Conservation (phyloP, 2,888 invertebrate species). For the Melanargia galathea region DNA sequence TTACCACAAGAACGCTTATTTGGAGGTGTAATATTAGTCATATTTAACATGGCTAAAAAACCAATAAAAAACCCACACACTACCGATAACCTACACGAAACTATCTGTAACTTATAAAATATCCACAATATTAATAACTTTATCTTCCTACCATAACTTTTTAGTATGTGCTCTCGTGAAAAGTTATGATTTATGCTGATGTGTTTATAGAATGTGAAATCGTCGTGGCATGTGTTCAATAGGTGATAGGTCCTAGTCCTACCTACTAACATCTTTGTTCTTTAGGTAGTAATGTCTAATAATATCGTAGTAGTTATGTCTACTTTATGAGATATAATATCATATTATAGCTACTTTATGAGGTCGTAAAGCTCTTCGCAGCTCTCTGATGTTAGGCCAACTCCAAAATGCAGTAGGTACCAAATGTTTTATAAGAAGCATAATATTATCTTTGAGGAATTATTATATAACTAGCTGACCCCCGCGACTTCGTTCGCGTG, state of each 20-base stretch:
- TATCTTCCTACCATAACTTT: background rate
- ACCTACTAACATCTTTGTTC: background rate
- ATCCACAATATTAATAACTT: slow-evolving; percentile 10
- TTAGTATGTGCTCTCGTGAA: background rate
- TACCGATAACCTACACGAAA: background rate
- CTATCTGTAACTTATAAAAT: background rate
- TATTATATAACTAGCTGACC: too few relatives aligned
- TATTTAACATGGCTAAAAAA: too few relatives aligned
- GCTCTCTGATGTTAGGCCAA: slow-evolving; percentile 34
- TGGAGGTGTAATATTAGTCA: too few relatives aligned
- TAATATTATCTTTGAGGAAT: too few relatives aligned
- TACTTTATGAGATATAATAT: slow-evolving; percentile 8
- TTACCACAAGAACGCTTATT: too few relatives aligned
- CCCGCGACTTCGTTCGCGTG: too few relatives aligned
- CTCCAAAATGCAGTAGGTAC: slow-evolving; percentile 10
- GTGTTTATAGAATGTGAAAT: background rate
- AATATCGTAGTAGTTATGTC: background rate
- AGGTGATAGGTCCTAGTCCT: background rate
- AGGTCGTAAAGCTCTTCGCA: slow-evolving; percentile 26
- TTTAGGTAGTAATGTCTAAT: background rate
- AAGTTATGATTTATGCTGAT: slow-evolving; percentile 4
- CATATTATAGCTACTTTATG: slow-evolving; percentile 12
- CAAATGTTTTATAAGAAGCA: background rate
- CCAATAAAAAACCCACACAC: background rate
- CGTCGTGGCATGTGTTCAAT: slow-evolving; percentile 7